Percentiles rank a stretch among this genome's conserved stretches.
Conservation (phyloP, 2,888 invertebrate species). For the Lasioglossum oenotherae region DNA sequence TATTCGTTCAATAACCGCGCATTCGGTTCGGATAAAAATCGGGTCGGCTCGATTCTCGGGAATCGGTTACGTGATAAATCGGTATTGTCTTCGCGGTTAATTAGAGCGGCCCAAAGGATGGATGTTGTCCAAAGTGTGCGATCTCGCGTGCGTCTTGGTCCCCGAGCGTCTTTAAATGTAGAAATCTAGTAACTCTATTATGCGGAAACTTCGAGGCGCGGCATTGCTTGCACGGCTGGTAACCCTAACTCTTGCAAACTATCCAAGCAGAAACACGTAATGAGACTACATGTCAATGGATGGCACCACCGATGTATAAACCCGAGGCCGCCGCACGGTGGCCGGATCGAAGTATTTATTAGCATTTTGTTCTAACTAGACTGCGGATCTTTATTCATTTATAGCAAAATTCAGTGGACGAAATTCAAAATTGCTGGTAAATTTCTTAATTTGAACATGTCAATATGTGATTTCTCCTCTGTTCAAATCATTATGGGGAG, state of each 20-base stretch:
- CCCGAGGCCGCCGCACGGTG: neutral
- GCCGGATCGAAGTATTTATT: too few relatives aligned
- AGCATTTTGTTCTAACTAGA: too few relatives aligned
- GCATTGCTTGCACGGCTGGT: conserved; percentile 47
- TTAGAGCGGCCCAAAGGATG: neutral
- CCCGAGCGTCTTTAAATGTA: conserved; percentile 21
- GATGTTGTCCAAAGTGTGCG: neutral
- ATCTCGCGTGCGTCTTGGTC: neutral
- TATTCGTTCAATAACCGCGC: conserved; percentile 3
- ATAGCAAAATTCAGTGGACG: too few relatives aligned
- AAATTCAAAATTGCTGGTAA: too few relatives aligned
- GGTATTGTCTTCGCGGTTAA: neutral
- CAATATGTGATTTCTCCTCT: too few relatives aligned
- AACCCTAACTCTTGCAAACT: conserved; percentile 57
- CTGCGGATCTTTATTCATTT: too few relatives aligned
- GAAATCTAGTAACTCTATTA: conserved; percentile 41
- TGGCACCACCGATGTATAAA: conserved; percentile 65
- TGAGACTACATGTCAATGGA: conserved; percentile 63
- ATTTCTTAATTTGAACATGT: too few relatives aligned
- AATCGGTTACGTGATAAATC: neutral
- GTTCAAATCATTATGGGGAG: too few relatives aligned
- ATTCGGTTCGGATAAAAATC: neutral
- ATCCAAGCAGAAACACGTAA: conserved; percentile 57
- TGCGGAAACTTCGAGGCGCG: conserved; percentile 33
- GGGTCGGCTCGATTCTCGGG: neutral